Evolutionary conservation across 1,140 invertebrate species (phyloP).

Genomic region (Trachymyrmex cornetzi): DNA sequence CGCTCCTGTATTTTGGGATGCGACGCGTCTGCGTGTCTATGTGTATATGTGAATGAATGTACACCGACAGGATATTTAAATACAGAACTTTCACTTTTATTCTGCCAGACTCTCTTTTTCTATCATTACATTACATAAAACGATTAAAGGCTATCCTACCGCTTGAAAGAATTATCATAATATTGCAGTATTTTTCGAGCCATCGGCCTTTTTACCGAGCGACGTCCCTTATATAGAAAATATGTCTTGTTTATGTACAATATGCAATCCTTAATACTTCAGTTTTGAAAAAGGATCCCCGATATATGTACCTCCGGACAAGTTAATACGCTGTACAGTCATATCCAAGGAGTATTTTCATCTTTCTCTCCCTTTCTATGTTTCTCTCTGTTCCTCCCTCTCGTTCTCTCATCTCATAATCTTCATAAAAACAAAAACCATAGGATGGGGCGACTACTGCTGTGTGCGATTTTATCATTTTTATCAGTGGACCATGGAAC

Average conservation of each 20-base stretch:
- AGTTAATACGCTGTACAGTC: slow-evolving; percentile 85
- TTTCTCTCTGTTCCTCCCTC: slow-evolving; percentile 51
- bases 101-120: slow-evolving; percentile 86
- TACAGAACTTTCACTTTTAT: slow-evolving; percentile 87
- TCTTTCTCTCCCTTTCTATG: slow-evolving; percentile 55
- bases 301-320: slow-evolving; percentile 84
- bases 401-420: slow-evolving; percentile 11
- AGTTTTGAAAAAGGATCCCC: slow-evolving; percentile 84
- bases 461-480: slow-evolving; percentile 57
- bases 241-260: slow-evolving; percentile 87
- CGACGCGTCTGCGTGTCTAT: not conserved
- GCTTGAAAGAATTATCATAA: slow-evolving; percentile 87
- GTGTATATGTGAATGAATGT: slow-evolving; percentile 61
- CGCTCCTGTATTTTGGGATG: not conserved
- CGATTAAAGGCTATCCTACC: slow-evolving; percentile 87
- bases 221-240: slow-evolving; percentile 87
- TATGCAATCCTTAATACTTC: slow-evolving; percentile 86
- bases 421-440: slow-evolving; percentile 46
- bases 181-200: slow-evolving; percentile 87
- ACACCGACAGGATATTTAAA: slow-evolving; percentile 78
- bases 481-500: slow-evolving; percentile 4
- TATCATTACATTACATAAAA: slow-evolving; percentile 87
- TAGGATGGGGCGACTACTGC: slow-evolving; percentile 45
- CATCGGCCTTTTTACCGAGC: slow-evolving; percentile 83
- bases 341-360: slow-evolving; percentile 83